A percentile compares a stretch with the other conserved stretches of the same genome.
Conservation (phyloP, 2,113 vertebrate genomes). For the Orcinus orca region DNA sequence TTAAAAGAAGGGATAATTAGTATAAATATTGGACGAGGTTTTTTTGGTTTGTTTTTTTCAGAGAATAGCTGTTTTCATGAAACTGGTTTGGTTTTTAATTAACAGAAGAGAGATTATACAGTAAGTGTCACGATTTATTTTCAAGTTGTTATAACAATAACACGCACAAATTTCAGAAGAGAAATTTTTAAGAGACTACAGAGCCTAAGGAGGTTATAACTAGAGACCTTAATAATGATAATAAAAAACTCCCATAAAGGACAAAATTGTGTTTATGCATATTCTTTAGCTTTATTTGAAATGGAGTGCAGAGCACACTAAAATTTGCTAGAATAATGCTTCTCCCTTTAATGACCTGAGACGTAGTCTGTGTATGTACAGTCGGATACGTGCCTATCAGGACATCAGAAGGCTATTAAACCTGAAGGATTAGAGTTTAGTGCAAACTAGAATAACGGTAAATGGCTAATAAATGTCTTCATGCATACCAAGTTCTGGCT, state of each 20-base stretch:
- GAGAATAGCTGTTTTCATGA: conserved; percentile 26
- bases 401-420: conserved; percentile 20
- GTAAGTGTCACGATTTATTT: conserved; percentile 43
- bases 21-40: neutral
- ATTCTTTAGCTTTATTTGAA: conserved; percentile 27
- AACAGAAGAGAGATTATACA: neutral
- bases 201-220: neutral
- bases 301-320: neutral
- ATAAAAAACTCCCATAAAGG: conserved; percentile 4
- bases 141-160: neutral
- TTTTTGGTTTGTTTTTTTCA: neutral
- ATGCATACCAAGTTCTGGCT: neutral
- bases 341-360: conserved; percentile 32
- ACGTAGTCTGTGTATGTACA: neutral
- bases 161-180: neutral
- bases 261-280: conserved; percentile 31
- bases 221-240: conserved; percentile 19
- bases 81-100: conserved; percentile 41
- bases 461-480: conserved; percentile 21
- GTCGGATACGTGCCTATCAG: neutral
- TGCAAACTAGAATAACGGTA: neutral
- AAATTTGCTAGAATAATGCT: conserved; percentile 20
- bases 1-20: neutral
- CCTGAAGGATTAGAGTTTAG: neutral
- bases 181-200: neutral